phyloP scores from a whole-genome alignment of 2,797 vertebrate species.

The Chelidonichthys spinosus region DNA sequence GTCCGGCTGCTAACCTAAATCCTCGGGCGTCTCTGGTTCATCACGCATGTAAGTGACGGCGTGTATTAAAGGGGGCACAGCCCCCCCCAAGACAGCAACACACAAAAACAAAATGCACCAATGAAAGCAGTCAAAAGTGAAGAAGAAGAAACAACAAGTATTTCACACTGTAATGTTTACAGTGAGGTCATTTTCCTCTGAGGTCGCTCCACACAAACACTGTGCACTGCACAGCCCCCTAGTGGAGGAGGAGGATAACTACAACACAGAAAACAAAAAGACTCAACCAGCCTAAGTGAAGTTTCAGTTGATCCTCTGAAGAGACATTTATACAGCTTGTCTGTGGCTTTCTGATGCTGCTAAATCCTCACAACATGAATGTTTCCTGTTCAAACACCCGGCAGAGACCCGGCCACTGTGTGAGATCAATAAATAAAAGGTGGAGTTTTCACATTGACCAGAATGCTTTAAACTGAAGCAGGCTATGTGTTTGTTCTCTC shows the following conservation, averaged over 20 bases:
- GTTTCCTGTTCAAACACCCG: conserved; percentile 4
- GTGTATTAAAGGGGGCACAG: conserved; percentile 74
- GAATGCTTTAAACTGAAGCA: conserved; percentile 1
- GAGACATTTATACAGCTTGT: background rate
- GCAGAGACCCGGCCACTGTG: conserved; percentile 30
- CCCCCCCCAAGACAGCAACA: conserved; percentile 68
- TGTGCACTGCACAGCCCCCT: conserved; percentile 89
- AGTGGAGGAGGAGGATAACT: conserved; percentile 47
- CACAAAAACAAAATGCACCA: conserved; percentile 54
- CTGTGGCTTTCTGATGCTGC: conserved; percentile 7
- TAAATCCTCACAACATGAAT: conserved; percentile 6
- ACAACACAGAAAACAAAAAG: conserved; percentile 48
- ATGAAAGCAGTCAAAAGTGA: conserved; percentile 39
- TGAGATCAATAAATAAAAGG: conserved; percentile 67
- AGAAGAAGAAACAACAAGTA: background rate
- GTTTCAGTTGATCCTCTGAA: background rate
- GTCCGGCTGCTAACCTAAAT: background rate
- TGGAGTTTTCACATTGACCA: conserved; percentile 36
- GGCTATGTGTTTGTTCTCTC: background rate
- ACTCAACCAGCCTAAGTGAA: conserved; percentile 33
- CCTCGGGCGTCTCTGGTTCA: conserved; percentile 40
- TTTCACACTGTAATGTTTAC: conserved; percentile 24
- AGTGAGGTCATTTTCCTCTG: conserved; percentile 36
- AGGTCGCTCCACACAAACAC: conserved; percentile 73
- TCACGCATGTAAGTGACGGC: conserved; percentile 37